A percentile compares a stretch with the other conserved stretches of the same genome.
These are phyloP conservation scores for Danaus plexippus DNA, from an alignment of 1,140 invertebrate genomes.

Conservation along the genomic window DNA sequence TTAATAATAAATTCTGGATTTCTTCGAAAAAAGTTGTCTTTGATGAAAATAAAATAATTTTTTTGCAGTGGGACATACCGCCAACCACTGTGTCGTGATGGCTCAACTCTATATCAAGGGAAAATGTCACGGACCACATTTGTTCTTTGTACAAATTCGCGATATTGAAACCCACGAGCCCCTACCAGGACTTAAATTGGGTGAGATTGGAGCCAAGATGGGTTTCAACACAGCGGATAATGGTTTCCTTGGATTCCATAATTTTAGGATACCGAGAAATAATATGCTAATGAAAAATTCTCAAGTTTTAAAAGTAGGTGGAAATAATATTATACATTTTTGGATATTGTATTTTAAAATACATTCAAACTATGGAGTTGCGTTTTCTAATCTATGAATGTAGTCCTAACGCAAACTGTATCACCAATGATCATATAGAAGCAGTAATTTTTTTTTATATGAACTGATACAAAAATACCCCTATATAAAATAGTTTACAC, in stretches of 20 bases:
- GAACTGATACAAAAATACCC: too few relatives aligned
- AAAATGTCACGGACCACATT: slow-evolving; percentile 87
- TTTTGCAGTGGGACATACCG: slow-evolving; percentile 90
- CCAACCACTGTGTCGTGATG: slow-evolving; percentile 90
- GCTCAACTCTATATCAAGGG: slow-evolving; percentile 91
- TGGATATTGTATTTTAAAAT: too few relatives aligned
- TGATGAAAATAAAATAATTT: neutral
- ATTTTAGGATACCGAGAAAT: slow-evolving; percentile 87
- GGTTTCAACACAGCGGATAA: slow-evolving; percentile 93
- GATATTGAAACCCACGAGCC: slow-evolving; percentile 89
- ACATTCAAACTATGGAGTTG: too few relatives aligned
- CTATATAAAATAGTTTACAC: too few relatives aligned
- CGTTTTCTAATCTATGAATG: too few relatives aligned
- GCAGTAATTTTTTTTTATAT: too few relatives aligned
- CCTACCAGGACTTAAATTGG: slow-evolving; percentile 88
- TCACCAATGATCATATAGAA: too few relatives aligned
- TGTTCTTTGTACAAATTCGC: slow-evolving; percentile 92
- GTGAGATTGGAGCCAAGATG: slow-evolving; percentile 93
- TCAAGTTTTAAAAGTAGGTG: slow-evolving; percentile 78
- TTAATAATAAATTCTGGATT: neutral
- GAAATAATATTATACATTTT: too few relatives aligned
- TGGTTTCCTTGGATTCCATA: slow-evolving; percentile 88
- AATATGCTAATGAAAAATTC: slow-evolving; percentile 97
- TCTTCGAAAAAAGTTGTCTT: neutral
- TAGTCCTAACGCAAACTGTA: too few relatives aligned